Conservation (phyloP, 1,140 invertebrate species). For the Rhynchophorus ferrugineus region DNA sequence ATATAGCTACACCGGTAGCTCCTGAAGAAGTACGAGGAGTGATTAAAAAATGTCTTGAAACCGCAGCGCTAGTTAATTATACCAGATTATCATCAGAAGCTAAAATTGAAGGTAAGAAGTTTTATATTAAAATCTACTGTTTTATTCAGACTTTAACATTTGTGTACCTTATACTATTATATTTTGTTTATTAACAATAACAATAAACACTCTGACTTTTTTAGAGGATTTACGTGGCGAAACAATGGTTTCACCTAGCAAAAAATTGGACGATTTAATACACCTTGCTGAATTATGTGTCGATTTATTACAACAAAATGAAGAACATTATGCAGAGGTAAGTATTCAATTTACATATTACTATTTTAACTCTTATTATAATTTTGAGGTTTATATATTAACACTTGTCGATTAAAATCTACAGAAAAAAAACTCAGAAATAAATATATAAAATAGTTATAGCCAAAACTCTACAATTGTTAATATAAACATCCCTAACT, state of each 20-base stretch:
- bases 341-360: conserved; percentile 30
- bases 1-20: conserved; percentile 91
- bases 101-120: conserved; percentile 82
- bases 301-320: conserved; percentile 96
- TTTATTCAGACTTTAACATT: neutral
- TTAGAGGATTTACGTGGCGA: conserved; percentile 74
- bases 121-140: neutral
- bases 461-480: too few species aligned
- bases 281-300: conserved; percentile 96
- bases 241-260: conserved; percentile 69
- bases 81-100: conserved; percentile 92
- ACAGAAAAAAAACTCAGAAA: too few species aligned
- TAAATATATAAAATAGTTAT: too few species aligned
- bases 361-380: neutral
- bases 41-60: conserved; percentile 96
- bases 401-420: too few species aligned
- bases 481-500: too few species aligned
- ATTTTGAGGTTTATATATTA: too few species aligned
- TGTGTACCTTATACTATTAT: conserved; percentile 3
- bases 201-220: too few species aligned
- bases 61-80: conserved; percentile 96
- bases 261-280: conserved; percentile 94
- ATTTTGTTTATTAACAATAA: conserved; percentile 5
- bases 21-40: conserved; percentile 92
- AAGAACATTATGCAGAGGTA: conserved; percentile 99